Conservation (phyloP, 2,888 invertebrate species). For the Pilophorus perplexus region DNA sequence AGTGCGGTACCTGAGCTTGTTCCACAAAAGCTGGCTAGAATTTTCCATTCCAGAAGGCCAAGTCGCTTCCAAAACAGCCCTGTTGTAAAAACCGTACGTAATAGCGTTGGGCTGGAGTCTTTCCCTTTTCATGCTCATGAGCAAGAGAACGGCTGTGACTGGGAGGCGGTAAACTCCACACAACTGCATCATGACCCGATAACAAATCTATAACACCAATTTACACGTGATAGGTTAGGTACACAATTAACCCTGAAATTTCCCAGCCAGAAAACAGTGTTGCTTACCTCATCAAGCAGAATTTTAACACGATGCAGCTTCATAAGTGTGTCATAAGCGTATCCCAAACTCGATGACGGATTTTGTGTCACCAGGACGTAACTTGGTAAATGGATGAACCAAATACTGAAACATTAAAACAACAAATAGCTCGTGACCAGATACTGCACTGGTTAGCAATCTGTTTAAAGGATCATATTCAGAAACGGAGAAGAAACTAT, state of each 20-base stretch:
- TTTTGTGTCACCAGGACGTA: slow-evolving; percentile 68
- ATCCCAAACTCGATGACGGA: slow-evolving; percentile 70
- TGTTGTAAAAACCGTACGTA: slow-evolving; percentile 87
- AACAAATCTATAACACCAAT: slow-evolving; percentile 71
- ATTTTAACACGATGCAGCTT: slow-evolving; percentile 74
- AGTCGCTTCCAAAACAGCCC: slow-evolving; percentile 86
- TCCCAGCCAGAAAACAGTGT: neutral
- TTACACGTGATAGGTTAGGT: neutral
- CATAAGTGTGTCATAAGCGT: slow-evolving; percentile 82
- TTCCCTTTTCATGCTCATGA: slow-evolving; percentile 87
- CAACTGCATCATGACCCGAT: slow-evolving; percentile 96
- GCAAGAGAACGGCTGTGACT: slow-evolving; percentile 85
- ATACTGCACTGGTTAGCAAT: neutral
- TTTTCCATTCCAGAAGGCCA: slow-evolving; percentile 84
- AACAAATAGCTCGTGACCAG: neutral
- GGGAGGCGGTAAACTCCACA: slow-evolving; percentile 94
- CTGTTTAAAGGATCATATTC: neutral
- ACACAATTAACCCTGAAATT: neutral
- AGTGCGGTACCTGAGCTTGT: slow-evolving; percentile 85
- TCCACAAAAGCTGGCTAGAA: slow-evolving; percentile 86
- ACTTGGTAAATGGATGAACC: slow-evolving; percentile 94
- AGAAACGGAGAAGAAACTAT: neutral
- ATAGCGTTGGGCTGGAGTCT: slow-evolving; percentile 96
- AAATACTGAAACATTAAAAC: slow-evolving; percentile 68
- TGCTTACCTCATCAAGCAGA: slow-evolving; percentile 80